These are phyloP conservation scores for Hyposmocoma kahamanoa DNA, from an alignment of 1,140 invertebrate genomes.

Conservation along the genomic window DNA sequence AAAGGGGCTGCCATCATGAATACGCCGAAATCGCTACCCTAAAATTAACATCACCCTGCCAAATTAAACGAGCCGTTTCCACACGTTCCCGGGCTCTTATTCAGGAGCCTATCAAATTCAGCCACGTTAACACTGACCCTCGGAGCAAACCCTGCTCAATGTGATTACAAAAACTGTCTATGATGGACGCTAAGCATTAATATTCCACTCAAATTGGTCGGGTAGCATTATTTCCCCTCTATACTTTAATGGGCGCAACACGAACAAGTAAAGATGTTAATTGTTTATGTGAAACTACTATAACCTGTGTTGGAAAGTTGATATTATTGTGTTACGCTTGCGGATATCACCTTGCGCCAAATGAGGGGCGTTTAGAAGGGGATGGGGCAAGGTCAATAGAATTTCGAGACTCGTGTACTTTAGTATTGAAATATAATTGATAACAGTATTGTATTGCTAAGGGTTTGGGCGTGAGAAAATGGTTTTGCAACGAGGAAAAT, in stretches of 20 bases:
- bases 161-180: slow-evolving; percentile 8
- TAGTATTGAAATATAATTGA: slow-evolving; percentile 27
- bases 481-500: slow-evolving; percentile 18
- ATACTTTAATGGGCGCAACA: slow-evolving; percentile 23
- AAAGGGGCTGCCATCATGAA: slow-evolving; percentile 30
- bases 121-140: slow-evolving; percentile 25
- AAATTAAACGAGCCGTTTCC: slow-evolving; percentile 36
- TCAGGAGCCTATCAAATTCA: slow-evolving; percentile 33
- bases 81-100: slow-evolving; percentile 13
- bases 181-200: slow-evolving; percentile 6
- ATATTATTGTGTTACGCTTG: slow-evolving; percentile 21
- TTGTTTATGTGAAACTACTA: slow-evolving; percentile 16
- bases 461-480: slow-evolving; percentile 23
- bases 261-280: slow-evolving; percentile 31
- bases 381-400: slow-evolving; percentile 30
- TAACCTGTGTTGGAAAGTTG: slow-evolving; percentile 9
- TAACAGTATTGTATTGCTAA: slow-evolving; percentile 13
- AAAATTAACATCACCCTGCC: slow-evolving; percentile 45
- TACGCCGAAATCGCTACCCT: slow-evolving; percentile 40
- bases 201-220: slow-evolving; percentile 23
- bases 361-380: slow-evolving; percentile 21
- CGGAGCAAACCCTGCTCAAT: slow-evolving; percentile 13
- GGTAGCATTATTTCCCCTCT: slow-evolving; percentile 23
- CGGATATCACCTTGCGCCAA: slow-evolving; percentile 29
- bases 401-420: slow-evolving; percentile 8